Conservation (phyloP, 2,113 vertebrate genomes). For the Phylloscopus whistleri region DNA sequence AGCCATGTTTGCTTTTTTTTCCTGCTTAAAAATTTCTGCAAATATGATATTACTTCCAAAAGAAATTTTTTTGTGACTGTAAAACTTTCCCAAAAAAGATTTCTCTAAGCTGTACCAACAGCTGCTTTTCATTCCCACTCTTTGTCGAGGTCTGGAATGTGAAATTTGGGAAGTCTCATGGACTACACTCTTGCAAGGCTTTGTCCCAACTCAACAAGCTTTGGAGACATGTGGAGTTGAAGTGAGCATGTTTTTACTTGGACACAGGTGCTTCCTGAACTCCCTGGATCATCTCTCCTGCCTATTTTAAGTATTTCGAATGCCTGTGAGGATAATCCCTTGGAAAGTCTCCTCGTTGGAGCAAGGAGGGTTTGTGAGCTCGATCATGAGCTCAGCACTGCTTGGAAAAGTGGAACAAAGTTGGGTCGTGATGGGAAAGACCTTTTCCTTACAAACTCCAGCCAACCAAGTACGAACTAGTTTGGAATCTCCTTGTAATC, state of each 20-base stretch:
- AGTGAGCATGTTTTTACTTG: neutral
- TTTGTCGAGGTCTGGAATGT: neutral
- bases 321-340: neutral
- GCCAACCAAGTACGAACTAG: neutral
- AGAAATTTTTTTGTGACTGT: neutral
- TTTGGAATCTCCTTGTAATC: neutral
- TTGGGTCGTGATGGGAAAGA: neutral
- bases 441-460: neutral
- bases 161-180: neutral
- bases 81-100: neutral
- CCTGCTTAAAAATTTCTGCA: neutral
- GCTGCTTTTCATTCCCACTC: neutral
- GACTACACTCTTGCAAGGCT: accelerated
- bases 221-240: neutral
- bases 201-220: neutral
- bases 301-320: neutral
- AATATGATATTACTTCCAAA: neutral
- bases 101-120: neutral
- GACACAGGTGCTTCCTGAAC: neutral
- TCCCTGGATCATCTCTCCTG: neutral
- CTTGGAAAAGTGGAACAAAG: neutral
- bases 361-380: neutral
- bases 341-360: neutral
- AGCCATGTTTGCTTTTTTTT: neutral
- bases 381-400: neutral